Conservation (phyloP, 2,888 invertebrate genomes). For the Ichneumon xanthorius region DNA sequence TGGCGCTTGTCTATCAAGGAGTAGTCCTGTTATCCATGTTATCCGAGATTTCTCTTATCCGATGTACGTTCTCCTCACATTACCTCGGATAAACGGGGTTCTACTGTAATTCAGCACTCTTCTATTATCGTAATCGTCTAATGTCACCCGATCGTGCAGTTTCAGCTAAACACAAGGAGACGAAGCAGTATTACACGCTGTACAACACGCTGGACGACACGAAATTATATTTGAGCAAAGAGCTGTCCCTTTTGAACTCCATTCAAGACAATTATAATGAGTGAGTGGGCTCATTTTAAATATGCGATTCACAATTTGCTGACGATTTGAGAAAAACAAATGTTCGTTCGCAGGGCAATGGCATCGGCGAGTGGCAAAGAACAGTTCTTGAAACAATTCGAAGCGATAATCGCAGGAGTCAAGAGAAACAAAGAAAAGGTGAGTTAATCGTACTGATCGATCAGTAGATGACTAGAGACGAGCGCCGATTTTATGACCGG, state of each 20-base stretch:
- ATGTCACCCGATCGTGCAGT: constrained; percentile 86
- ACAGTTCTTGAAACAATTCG: constrained; percentile 96
- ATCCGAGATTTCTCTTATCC: too few relatives aligned
- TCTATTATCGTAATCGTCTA: not conserved
- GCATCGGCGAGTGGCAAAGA: constrained; percentile 92
- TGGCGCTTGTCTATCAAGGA: too few relatives aligned
- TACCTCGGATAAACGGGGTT: too few relatives aligned
- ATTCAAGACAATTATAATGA: constrained; percentile 95
- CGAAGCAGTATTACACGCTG: constrained; percentile 98
- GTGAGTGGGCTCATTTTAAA: constrained; percentile 86
- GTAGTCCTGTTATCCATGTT: too few relatives aligned
- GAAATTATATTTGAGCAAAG: constrained; percentile 96
- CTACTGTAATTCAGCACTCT: not conserved
- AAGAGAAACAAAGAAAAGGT: constrained; percentile 94
- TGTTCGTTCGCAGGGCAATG: constrained; percentile 89
- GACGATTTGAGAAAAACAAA: not conserved
- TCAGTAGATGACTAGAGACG: not conserved
- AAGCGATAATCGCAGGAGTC: constrained; percentile 95
- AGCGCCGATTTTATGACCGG: too few relatives aligned
- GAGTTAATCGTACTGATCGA: constrained; percentile 68
- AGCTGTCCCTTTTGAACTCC: constrained; percentile 94
- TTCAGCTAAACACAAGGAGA: constrained; percentile 97
- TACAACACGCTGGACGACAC: constrained; percentile 98
- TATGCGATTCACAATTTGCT: not conserved
- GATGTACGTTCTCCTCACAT: too few relatives aligned